A percentile compares a stretch with the other conserved stretches of the same genome.
Evolutionary conservation across 2,888 invertebrate genomes (phyloP).

Genomic region (Adelognathus sp.): DNA sequence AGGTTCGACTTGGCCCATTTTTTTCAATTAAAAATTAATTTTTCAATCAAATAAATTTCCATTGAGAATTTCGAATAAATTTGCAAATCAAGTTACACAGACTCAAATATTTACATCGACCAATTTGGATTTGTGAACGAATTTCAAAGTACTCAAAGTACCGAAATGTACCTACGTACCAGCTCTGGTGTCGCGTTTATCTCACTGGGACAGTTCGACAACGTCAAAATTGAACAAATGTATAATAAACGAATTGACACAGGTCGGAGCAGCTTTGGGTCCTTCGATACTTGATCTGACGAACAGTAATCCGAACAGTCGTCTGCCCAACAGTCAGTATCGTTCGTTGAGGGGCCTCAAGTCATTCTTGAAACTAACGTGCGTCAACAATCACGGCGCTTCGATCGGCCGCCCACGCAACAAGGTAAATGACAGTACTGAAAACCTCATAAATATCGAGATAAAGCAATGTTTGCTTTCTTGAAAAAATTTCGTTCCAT

Average conservation of each 20-base stretch:
- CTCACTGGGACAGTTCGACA: too few species aligned
- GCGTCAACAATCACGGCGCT: slow-evolving; percentile 73
- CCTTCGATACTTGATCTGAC: slow-evolving; percentile 92
- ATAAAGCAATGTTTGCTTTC: slow-evolving; percentile 76
- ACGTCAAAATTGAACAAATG: neutral
- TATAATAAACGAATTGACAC: slow-evolving; percentile 35
- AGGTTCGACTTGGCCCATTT: too few species aligned
- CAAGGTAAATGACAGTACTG: slow-evolving; percentile 78
- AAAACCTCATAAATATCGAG: slow-evolving; percentile 73
- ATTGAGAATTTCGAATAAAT: too few species aligned
- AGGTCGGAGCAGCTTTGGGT: slow-evolving; percentile 93
- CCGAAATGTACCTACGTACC: too few species aligned
- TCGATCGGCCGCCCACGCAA: slow-evolving; percentile 73
- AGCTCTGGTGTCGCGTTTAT: too few species aligned
- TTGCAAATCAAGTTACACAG: too few species aligned
- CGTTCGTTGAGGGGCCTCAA: slow-evolving; percentile 85
- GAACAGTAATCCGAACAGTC: slow-evolving; percentile 90
- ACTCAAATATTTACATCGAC: too few species aligned
- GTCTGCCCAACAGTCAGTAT: slow-evolving; percentile 91
- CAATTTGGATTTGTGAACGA: too few species aligned
- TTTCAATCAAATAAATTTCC: too few species aligned
- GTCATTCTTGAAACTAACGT: slow-evolving; percentile 78
- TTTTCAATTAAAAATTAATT: too few species aligned
- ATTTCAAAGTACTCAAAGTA: too few species aligned
- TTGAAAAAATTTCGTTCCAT: slow-evolving; percentile 62